A percentile compares a stretch with the other conserved stretches of the same genome.
These are phyloP conservation scores for Conus canariensis DNA, from an alignment of 2,888 invertebrate genomes.

Conservation along the genomic window DNA sequence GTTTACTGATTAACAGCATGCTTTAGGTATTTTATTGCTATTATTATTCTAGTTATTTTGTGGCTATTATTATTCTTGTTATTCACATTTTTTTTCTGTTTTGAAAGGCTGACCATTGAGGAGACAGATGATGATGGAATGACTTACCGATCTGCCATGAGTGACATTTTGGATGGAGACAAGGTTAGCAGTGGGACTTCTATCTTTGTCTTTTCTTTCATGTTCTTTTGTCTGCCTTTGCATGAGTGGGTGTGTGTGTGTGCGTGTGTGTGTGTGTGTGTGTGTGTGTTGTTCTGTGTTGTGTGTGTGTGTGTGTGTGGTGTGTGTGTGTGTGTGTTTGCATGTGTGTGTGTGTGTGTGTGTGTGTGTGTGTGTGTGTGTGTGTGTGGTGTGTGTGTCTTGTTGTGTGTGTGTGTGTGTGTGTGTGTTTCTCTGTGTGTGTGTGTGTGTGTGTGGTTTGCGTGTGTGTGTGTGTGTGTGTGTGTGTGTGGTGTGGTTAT, in stretches of 20 bases:
- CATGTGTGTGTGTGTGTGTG: no score
- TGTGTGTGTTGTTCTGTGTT: background rate
- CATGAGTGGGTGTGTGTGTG: background rate
- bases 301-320: background rate
- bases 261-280: constrained; percentile 2
- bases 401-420: background rate
- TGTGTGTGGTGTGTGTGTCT: background rate
- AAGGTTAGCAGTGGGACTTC: constrained; percentile 46
- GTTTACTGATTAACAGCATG: no score
- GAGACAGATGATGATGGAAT: constrained; percentile 76
- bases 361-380: background rate
- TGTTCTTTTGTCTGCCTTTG: background rate
- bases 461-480: background rate
- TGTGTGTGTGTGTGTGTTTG: background rate
- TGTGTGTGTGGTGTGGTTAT: background rate
- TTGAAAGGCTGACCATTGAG: constrained; percentile 72
- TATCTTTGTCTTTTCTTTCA: background rate
- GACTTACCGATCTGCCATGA: constrained; percentile 73
- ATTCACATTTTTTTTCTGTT: no score
- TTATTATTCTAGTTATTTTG: no score
- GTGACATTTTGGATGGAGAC: constrained; percentile 68
- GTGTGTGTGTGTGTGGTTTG: background rate
- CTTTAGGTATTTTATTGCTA: no score
- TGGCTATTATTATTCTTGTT: no score
- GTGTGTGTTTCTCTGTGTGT: background rate